These are phyloP conservation scores for Vicugna pacos DNA, from an alignment of 2,113 vertebrate genomes.

Conservation along the genomic window DNA sequence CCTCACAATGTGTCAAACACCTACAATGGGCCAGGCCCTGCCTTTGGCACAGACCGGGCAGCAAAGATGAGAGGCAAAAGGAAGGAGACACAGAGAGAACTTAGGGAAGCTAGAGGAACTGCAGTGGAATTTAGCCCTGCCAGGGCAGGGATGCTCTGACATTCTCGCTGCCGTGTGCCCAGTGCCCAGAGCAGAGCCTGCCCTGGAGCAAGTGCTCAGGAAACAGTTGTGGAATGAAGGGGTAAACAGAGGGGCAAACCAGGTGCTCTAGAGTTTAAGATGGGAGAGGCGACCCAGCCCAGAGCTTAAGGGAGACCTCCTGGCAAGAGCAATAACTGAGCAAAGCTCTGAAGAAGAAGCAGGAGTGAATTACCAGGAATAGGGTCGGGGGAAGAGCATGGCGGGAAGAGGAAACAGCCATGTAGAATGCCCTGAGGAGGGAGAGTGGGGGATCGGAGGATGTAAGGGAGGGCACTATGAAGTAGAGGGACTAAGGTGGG, in stretches of 20 bases:
- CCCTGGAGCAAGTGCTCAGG: neutral
- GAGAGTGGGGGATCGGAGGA: neutral
- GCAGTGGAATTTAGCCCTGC: neutral
- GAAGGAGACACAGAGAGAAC: neutral
- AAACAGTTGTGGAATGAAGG: neutral
- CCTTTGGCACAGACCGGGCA: neutral
- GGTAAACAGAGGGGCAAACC: fast-evolving
- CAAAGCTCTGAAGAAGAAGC: neutral
- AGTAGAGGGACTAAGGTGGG: neutral
- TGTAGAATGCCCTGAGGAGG: neutral
- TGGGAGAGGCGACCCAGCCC: neutral
- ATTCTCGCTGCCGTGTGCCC: neutral
- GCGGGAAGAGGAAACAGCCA: neutral
- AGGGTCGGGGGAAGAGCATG: neutral
- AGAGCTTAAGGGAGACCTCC: neutral
- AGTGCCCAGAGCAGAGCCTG: neutral
- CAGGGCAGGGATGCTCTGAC: neutral
- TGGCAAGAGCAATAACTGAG: neutral
- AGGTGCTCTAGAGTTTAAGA: neutral
- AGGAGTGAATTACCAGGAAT: neutral
- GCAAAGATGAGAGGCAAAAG: neutral
- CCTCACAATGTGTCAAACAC: neutral
- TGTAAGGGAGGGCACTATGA: neutral
- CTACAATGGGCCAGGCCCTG: neutral
- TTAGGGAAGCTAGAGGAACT: neutral